These are phyloP conservation scores for Melospiza melodia DNA, from an alignment of 2,113 vertebrate species.

Conservation along the genomic window DNA sequence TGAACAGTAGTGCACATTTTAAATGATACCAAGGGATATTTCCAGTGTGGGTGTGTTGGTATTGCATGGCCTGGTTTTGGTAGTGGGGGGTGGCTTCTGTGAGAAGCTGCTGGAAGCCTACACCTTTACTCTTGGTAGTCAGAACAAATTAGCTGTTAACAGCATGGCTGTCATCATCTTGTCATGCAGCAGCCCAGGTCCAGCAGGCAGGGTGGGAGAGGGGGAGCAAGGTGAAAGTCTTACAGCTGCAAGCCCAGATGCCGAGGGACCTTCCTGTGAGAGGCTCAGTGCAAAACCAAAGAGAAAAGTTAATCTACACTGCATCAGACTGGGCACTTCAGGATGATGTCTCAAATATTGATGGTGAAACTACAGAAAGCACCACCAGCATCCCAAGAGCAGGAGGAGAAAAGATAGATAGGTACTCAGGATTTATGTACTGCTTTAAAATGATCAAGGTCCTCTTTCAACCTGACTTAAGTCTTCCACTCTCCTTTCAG, in stretches of 20 bases:
- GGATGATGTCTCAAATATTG: constrained; percentile 42
- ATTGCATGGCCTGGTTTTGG: background rate
- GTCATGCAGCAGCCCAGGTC: constrained; percentile 8
- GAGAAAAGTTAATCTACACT: background rate
- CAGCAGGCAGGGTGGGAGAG: background rate
- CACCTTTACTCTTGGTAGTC: background rate
- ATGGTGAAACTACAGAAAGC: background rate
- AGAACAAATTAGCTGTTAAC: constrained; percentile 33
- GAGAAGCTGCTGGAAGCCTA: background rate
- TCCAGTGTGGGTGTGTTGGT: background rate
- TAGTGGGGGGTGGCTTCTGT: fast-evolving
- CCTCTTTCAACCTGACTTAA: background rate
- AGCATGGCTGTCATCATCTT: background rate
- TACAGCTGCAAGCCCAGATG: constrained; percentile 74
- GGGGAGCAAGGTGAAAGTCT: background rate
- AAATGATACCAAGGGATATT: background rate
- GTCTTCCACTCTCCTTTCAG: background rate
- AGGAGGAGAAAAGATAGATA: background rate
- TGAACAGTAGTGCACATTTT: background rate
- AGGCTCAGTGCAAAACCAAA: constrained; percentile 22
- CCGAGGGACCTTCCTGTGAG: constrained; percentile 64
- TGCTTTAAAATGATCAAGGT: background rate
- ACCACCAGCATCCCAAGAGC: background rate
- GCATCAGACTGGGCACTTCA: background rate
- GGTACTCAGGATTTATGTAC: background rate